phyloP scores from a whole-genome alignment of 2,113 vertebrate genomes.

The Grus americana region DNA sequence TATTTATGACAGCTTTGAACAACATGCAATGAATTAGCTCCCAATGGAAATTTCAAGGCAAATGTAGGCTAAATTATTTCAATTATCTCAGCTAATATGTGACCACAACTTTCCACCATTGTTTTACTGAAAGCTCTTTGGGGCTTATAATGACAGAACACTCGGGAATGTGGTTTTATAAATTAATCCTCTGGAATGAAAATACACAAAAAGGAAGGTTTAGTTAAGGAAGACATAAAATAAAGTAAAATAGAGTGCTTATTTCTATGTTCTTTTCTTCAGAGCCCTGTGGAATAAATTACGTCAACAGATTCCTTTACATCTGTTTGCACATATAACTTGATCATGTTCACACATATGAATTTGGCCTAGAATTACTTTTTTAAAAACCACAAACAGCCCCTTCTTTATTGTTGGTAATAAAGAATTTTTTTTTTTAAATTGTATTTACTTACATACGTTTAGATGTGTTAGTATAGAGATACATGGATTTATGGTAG shows the following conservation, averaged over 20 bases:
- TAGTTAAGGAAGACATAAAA: background rate
- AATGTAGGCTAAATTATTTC: background rate
- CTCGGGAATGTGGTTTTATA: background rate
- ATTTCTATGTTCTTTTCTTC: background rate
- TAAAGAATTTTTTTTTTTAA: background rate
- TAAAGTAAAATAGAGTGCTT: background rate
- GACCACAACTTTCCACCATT: background rate
- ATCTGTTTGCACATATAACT: background rate
- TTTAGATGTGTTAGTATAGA: background rate
- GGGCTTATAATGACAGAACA: background rate
- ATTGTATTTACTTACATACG: background rate
- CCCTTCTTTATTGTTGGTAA: background rate
- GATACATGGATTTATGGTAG: background rate
- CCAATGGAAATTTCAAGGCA: background rate
- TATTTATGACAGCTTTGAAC: background rate
- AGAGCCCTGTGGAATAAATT: background rate
- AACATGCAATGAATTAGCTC: background rate
- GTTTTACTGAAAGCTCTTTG: background rate
- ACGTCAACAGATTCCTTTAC: background rate
- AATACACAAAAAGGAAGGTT: background rate
- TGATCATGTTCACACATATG: rapidly evolving
- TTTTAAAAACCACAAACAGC: background rate
- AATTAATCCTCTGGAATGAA: background rate
- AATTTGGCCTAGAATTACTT: background rate
- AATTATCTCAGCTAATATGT: background rate